Percentiles rank a stretch among this genome's conserved stretches.
phyloP scores from a whole-genome alignment of 2,113 vertebrate species.

The rat (Rattus norvegicus) region DNA sequence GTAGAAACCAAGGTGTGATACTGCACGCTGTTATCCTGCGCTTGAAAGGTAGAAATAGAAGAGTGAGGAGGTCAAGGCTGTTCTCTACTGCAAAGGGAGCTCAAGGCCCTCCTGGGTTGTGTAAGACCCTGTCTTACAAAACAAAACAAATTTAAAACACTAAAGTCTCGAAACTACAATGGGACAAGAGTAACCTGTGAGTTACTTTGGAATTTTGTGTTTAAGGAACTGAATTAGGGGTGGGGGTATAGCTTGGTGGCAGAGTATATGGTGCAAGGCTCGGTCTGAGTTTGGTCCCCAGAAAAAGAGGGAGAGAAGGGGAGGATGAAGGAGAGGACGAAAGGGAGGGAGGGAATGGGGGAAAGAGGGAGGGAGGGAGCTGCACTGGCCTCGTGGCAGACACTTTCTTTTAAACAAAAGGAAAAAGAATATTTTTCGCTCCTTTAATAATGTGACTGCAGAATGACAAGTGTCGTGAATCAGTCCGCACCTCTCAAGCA shows the following conservation, averaged over 20 bases:
- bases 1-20: not conserved
- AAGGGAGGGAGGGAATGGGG: accelerated
- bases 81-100: not conserved
- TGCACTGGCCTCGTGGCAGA: not conserved
- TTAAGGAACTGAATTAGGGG: not conserved
- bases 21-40: not conserved
- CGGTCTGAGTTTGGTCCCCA: not conserved
- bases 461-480: not conserved
- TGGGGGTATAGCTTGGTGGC: not conserved
- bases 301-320: not conserved
- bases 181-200: not conserved
- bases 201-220: not conserved
- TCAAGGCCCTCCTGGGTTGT: not conserved
- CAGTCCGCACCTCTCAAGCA: not conserved
- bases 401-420: not conserved
- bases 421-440: not conserved
- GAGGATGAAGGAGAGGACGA: accelerated
- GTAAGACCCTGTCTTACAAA: not conserved
- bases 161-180: not conserved
- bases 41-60: not conserved
- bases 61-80: not conserved
- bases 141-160: not conserved
- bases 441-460: not conserved
- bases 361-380: not conserved
- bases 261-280: not conserved